phyloP scores from a whole-genome alignment of 2,888 invertebrate species.

The Andrena bicolor region DNA sequence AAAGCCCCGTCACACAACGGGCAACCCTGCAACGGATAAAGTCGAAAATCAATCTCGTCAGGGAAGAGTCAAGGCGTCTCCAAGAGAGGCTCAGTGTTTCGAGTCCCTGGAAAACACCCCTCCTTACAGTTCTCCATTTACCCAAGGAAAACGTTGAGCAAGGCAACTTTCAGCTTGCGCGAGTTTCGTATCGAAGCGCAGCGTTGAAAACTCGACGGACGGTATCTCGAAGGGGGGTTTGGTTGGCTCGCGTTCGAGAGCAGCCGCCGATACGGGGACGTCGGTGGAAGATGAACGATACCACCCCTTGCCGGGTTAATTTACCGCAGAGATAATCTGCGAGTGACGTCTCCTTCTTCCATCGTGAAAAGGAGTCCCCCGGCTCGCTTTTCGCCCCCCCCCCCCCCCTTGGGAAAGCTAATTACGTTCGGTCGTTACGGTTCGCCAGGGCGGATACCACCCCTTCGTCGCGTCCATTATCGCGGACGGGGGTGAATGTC shows the following conservation, averaged over 20 bases:
- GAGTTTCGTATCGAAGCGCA: conserved; percentile 35
- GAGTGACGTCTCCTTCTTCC: conserved; percentile 62
- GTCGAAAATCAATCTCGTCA: conserved; percentile 17
- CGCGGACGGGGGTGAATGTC: conserved; percentile 29
- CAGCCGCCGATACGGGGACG: conserved; percentile 46
- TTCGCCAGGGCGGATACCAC: conserved; percentile 36
- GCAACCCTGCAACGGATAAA: background rate
- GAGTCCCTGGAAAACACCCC: conserved; percentile 5
- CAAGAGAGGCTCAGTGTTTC: background rate
- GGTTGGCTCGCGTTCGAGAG: conserved; percentile 16
- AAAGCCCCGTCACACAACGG: background rate
- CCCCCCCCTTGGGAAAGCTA: conserved; percentile 69
- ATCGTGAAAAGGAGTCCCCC: conserved; percentile 28
- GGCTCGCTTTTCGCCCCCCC: conserved; percentile 46
- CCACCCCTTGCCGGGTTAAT: conserved; percentile 57
- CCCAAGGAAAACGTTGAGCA: conserved; percentile 27
- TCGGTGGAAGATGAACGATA: conserved; percentile 60
- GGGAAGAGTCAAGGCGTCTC: background rate
- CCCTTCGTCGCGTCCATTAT: conserved; percentile 23
- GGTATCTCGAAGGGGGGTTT: conserved; percentile 15
- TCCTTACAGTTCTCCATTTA: conserved; percentile 18
- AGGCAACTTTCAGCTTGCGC: conserved; percentile 38
- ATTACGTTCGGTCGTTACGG: conserved; percentile 69
- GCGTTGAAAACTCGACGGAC: conserved; percentile 31
- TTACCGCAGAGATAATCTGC: conserved; percentile 72